Conservation (phyloP, 2,113 vertebrate genomes). For the Dryoscopus gambensis region DNA sequence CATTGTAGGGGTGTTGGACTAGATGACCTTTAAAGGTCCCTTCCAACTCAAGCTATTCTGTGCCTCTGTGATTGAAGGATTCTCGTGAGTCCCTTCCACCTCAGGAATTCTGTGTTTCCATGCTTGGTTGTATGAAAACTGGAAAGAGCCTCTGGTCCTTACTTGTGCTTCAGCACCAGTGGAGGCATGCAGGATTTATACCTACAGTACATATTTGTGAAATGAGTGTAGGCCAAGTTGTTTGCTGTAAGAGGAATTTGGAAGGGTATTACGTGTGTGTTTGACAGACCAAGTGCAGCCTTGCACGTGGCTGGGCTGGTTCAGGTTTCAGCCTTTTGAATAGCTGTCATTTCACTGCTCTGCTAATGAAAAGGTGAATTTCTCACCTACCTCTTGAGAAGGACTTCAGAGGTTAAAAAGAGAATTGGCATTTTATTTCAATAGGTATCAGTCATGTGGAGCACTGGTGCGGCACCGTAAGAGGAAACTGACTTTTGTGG, state of each 20-base stretch:
- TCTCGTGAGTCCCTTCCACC: neutral
- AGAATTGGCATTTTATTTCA: neutral
- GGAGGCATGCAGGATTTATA: neutral
- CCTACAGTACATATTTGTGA: neutral
- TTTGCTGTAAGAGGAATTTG: neutral
- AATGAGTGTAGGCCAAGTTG: neutral
- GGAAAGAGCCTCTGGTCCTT: neutral
- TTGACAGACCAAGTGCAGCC: neutral
- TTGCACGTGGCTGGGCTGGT: neutral
- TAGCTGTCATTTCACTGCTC: neutral
- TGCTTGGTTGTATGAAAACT: neutral
- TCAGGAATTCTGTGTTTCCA: neutral
- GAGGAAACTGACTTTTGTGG: neutral
- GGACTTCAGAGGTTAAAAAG: neutral
- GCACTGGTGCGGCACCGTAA: neutral
- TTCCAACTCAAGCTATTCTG: neutral
- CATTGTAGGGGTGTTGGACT: neutral
- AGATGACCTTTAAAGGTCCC: neutral
- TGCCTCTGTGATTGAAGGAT: neutral
- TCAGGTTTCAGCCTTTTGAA: neutral
- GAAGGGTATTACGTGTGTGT: neutral
- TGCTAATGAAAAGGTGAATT: neutral
- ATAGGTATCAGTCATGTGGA: fast-evolving
- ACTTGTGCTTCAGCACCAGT: neutral
- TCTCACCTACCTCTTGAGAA: neutral